Base-by-base conservation (phyloP, 1,140 invertebrate genomes). In the Drosophila tropicalis region DNA sequence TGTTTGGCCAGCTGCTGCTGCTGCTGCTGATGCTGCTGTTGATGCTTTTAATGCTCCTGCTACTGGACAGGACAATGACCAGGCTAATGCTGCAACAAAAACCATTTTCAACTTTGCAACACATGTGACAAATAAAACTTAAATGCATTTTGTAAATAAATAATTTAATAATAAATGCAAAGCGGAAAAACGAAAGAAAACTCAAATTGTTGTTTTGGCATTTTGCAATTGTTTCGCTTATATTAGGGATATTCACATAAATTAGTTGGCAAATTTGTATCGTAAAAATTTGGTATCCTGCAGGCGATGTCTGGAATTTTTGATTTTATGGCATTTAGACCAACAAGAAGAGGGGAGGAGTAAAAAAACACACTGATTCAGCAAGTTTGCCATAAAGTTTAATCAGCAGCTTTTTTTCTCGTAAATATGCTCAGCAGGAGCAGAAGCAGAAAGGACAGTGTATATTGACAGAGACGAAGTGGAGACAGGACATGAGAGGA, bases 301-400 rank as follows among this genome's bases (percentile, higher is more conserved):
- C 40, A 63, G 55, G 66, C 54, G 71, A 66, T 62, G 66, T 67
- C 54, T 69, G 63, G 68, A 70, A 86, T 81, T 79, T 82, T 79
- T 69, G 64, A 79, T 86, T 76, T 70, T 67, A 76, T 81, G 82
- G 66, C 79, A 57, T 76, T 76, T 66, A 75, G 67, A 51, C 70
- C 72, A 65, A 69, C 54, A 57, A 58, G 64, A 70, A 56, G 67
- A 65, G 32, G 25, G 56, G 47, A 60, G 61, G 55, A 32, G 39
- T 15, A 25, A 25, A 25, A 58, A 25, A 25, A 81, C 76, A 55
- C 75, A 79, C 81, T 90, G 85, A 90, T 90, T 90, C 85, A 90
- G 89, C 89, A 90, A 85, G 75, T 76, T 76, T 85, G 81, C 73
- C 81, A 90, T 90, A 81, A 90, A 84, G 72, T 87, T 90, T 90